Percentiles rank a stretch among this genome's conserved stretches.
Evolutionary conservation across 2,888 invertebrate genomes (phyloP).

Genomic region (Microctonus aethiopoides): DNA sequence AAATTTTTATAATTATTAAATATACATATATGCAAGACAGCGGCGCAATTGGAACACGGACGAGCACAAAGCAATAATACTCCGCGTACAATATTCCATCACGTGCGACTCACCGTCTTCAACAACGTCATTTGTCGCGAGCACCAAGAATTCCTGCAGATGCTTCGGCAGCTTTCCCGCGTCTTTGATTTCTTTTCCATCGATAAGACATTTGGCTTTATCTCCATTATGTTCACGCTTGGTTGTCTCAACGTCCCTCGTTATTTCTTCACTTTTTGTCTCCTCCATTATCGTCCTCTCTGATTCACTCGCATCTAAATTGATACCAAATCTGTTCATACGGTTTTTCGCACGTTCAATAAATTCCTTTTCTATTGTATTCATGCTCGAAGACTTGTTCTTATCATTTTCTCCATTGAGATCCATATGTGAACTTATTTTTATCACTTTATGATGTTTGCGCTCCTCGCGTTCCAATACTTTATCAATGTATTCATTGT

Average conservation of each 20-base stretch:
- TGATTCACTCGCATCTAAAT: constrained; percentile 70
- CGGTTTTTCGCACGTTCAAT: constrained; percentile 80
- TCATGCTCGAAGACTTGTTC: constrained; percentile 48
- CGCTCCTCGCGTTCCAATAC: constrained; percentile 83
- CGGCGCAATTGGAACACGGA: constrained; percentile 58
- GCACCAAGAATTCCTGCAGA: constrained; percentile 81
- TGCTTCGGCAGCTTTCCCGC: constrained; percentile 79
- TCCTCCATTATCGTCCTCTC: constrained; percentile 41
- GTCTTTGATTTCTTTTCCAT: constrained; percentile 74
- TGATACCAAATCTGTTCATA: constrained; percentile 76
- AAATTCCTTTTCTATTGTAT: constrained; percentile 80
- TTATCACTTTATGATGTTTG: constrained; percentile 82
- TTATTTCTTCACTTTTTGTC: constrained; percentile 44
- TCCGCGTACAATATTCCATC: constrained; percentile 40
- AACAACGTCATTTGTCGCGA: constrained; percentile 67
- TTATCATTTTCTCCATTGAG: constrained; percentile 40
- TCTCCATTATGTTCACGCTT: constrained; percentile 42
- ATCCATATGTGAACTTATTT: constrained; percentile 73
- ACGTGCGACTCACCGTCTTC: constrained; percentile 69
- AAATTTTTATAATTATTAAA: too few relatives aligned
- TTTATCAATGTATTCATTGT: constrained; percentile 83
- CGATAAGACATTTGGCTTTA: constrained; percentile 73
- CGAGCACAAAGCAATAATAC: constrained; percentile 68
- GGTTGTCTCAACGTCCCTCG: constrained; percentile 64
- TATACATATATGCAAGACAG: constrained; percentile 21